A percentile compares a stretch with the other conserved stretches of the same genome.
Conservation (phyloP, 2,113 vertebrate species). For the Psettodes erumei region DNA sequence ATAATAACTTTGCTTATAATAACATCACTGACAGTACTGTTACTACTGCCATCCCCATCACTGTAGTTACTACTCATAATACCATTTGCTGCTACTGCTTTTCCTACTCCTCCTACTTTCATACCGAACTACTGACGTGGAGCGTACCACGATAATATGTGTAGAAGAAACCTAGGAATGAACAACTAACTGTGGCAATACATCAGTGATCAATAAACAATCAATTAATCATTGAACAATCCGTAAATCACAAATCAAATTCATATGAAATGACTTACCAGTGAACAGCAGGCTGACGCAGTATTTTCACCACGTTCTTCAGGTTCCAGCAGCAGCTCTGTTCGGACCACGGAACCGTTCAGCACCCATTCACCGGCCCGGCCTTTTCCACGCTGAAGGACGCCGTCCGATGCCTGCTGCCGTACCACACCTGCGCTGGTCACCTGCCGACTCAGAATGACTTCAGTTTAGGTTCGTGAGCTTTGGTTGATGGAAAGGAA, state of each 20-base stretch:
- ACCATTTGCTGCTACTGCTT: too few relatives aligned
- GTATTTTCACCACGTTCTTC: background rate
- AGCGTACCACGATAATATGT: too few relatives aligned
- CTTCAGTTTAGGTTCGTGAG: conserved; percentile 76
- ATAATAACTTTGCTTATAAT: too few relatives aligned
- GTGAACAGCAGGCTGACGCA: background rate
- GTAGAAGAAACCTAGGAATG: too few relatives aligned
- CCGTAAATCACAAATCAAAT: too few relatives aligned
- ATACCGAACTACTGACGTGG: background rate
- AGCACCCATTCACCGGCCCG: conserved; percentile 69
- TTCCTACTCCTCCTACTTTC: background rate
- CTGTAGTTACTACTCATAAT: too few relatives aligned
- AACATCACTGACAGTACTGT: too few relatives aligned
- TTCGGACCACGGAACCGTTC: conserved; percentile 77
- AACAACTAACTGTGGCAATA: background rate
- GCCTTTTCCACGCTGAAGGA: conserved; percentile 81
- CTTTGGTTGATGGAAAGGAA: background rate
- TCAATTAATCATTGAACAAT: too few relatives aligned
- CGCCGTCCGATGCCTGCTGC: conserved; percentile 78
- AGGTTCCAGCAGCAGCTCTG: conserved; percentile 84
- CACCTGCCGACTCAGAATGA: conserved; percentile 74
- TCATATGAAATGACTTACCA: too few relatives aligned
- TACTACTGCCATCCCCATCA: too few relatives aligned
- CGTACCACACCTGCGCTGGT: conserved; percentile 83
- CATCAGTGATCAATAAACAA: background rate